Conservation (phyloP, 1,140 invertebrate species). For the Penaeus japonicus region DNA sequence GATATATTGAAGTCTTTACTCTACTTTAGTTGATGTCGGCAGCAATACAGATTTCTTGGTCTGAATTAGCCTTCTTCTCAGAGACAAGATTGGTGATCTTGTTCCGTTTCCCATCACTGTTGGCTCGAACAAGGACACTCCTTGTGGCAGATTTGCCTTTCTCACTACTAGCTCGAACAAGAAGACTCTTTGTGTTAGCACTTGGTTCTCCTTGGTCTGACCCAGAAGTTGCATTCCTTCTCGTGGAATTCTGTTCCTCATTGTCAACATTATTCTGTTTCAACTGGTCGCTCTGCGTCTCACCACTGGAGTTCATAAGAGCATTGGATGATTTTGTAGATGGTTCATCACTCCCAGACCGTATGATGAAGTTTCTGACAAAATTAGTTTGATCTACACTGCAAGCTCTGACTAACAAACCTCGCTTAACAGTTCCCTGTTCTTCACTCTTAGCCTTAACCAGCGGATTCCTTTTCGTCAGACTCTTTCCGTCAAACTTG, state of each 20-base stretch:
- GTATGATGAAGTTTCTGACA: not conserved
- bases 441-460: constrained; percentile 46
- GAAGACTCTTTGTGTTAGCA: constrained; percentile 1
- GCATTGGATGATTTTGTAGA: no score
- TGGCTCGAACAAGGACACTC: constrained; percentile 15
- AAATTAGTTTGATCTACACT: constrained; percentile 28
- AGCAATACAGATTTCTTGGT: not conserved
- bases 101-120: constrained; percentile 26
- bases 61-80: not conserved
- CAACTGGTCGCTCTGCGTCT: no score
- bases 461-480: constrained; percentile 25
- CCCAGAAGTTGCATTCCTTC: no score
- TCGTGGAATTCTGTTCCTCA: no score
- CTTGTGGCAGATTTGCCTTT: not conserved
- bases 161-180: constrained; percentile 34
- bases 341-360: not conserved
- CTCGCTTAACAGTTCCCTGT: constrained; percentile 27
- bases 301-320: no score
- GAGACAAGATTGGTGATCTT: not conserved
- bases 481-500: constrained; percentile 20
- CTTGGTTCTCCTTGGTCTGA: not conserved
- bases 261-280: no score
- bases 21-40: no score
- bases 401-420: constrained; percentile 22
- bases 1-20: no score